phyloP scores from a whole-genome alignment of 2,888 invertebrate genomes.

The Tanaodytes sp. region DNA sequence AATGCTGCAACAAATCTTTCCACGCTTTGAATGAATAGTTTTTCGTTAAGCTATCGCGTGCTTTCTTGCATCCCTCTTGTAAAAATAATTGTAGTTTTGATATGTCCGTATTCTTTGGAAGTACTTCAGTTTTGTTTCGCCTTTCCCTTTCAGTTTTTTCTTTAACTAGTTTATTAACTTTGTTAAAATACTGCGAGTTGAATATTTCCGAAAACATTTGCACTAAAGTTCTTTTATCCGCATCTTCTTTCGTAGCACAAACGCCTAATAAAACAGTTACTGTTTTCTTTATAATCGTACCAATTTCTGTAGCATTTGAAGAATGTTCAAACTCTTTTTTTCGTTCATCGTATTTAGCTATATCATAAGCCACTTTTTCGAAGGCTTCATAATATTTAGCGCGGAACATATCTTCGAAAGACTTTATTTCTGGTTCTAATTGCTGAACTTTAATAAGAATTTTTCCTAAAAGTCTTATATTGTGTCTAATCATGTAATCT shows the following conservation, averaged over 20 bases:
- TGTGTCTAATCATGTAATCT: slow-evolving; percentile 27
- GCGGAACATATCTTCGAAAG: background rate
- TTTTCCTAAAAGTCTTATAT: slow-evolving; percentile 17
- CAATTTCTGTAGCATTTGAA: slow-evolving; percentile 12
- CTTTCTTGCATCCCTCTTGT: too few species aligned
- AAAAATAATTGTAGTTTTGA: too few species aligned
- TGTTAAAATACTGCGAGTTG: background rate
- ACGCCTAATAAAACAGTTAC: background rate
- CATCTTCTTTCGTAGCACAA: slow-evolving; percentile 3
- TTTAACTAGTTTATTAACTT: slow-evolving; percentile 13
- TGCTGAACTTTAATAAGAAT: background rate
- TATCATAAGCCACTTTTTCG: background rate
- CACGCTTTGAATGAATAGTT: background rate
- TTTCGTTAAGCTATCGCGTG: background rate
- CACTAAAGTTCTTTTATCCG: background rate
- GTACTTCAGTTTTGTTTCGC: background rate
- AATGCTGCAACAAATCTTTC: background rate
- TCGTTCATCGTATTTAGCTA: slow-evolving; percentile 1
- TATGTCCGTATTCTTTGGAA: too few species aligned
- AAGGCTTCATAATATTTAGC: slow-evolving; percentile 10
- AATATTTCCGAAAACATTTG: slow-evolving; percentile 12
- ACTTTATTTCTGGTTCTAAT: too few species aligned
- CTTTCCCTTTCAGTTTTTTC: slow-evolving; percentile 2
- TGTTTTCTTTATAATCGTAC: background rate
- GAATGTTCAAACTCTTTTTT: slow-evolving; percentile 18